phyloP scores from a whole-genome alignment of 2,797 vertebrate genomes.

The Diglossa cyanea region DNA sequence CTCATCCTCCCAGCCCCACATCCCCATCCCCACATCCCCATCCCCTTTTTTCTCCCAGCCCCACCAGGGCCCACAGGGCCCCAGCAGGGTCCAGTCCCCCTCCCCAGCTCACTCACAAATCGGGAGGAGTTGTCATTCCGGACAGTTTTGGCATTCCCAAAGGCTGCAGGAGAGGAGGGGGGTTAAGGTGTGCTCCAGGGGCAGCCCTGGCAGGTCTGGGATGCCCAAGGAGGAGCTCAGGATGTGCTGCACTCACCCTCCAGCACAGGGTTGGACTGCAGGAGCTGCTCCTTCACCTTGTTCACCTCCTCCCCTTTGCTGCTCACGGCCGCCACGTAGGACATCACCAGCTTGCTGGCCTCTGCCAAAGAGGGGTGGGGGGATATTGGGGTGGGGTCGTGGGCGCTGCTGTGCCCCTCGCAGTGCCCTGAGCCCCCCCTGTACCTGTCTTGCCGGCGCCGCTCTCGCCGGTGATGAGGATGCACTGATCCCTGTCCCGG shows the following conservation, averaged over 20 bases:
- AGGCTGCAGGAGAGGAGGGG: constrained; percentile 46
- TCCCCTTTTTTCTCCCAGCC: neutral
- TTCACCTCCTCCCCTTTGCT: constrained; percentile 79
- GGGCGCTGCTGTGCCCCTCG: fast-evolving
- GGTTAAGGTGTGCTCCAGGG: fast-evolving
- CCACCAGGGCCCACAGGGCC: fast-evolving
- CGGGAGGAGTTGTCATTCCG: constrained; percentile 82
- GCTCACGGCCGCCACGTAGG: constrained; percentile 79
- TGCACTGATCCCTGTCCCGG: constrained; percentile 77
- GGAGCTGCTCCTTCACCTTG: constrained; percentile 80
- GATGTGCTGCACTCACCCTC: constrained; percentile 64
- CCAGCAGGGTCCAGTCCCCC: fast-evolving
- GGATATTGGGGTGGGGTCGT: neutral
- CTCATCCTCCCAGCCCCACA: too few species aligned
- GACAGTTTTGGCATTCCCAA: constrained; percentile 81
- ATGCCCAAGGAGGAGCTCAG: fast-evolving
- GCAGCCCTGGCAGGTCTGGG: neutral
- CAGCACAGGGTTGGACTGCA: constrained; percentile 81
- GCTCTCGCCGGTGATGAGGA: constrained; percentile 81
- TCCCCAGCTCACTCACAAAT: constrained; percentile 72
- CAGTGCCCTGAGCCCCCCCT: fast-evolving
- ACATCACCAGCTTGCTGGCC: constrained; percentile 84
- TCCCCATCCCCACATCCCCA: neutral
- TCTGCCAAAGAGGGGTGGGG: constrained; percentile 4
- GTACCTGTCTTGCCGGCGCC: constrained; percentile 81